A percentile compares a stretch with the other conserved stretches of the same genome.
Conservation (phyloP, 1,140 invertebrate species). For the Drosophila tsacasi region DNA sequence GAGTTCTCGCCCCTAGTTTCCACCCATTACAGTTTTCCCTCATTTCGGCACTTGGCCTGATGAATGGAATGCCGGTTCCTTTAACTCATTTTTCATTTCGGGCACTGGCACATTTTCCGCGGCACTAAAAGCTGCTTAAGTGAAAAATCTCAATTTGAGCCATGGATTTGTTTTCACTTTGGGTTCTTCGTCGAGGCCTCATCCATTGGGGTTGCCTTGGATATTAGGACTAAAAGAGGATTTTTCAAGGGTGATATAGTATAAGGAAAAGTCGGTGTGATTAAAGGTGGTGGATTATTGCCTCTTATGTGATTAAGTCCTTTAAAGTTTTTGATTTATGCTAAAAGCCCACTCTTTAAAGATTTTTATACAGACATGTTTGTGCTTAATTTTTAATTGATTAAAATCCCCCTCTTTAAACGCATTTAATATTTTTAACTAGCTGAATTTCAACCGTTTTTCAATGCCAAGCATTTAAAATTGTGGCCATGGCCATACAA, state of each 20-base stretch:
- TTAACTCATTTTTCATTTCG: conserved; percentile 67
- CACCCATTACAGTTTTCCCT: conserved; percentile 34
- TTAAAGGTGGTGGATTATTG: background rate
- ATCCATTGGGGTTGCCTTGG: conserved; percentile 4
- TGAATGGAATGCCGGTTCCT: conserved; percentile 56
- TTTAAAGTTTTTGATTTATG: background rate
- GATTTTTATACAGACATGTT: background rate
- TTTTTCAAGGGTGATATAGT: conserved; percentile 13
- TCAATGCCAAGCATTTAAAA: conserved; percentile 42
- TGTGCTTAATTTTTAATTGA: background rate
- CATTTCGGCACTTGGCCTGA: conserved; percentile 66
- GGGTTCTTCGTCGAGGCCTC: background rate
- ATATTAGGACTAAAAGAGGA: background rate
- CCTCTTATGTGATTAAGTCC: background rate
- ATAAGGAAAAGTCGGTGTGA: background rate
- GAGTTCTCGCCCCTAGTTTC: conserved; percentile 15
- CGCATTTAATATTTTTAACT: background rate
- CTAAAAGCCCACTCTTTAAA: background rate
- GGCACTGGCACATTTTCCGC: conserved; percentile 13
- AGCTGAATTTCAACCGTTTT: conserved; percentile 11
- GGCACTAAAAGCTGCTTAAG: conserved; percentile 35
- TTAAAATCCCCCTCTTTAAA: background rate
- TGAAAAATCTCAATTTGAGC: conserved; percentile 46
- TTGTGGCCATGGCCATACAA: conserved; percentile 40
- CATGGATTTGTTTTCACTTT: conserved; percentile 29